Percentiles rank a stretch among this genome's conserved stretches.
These are phyloP conservation scores for Gymnothorax reevesii DNA, from an alignment of 2,797 vertebrate genomes.

Conservation along the genomic window DNA sequence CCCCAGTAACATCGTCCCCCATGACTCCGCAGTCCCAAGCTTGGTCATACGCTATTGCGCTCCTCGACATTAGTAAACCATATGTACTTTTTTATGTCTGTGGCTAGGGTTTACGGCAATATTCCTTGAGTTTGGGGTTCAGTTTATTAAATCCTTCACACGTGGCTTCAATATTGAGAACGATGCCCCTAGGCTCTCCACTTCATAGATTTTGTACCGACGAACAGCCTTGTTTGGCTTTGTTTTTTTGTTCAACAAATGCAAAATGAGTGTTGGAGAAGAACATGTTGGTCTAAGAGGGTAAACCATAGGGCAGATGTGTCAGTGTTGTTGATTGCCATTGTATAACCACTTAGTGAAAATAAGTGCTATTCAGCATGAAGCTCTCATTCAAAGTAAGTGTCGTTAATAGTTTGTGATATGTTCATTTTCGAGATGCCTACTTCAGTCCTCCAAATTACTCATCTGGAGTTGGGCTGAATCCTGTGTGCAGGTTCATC, in stretches of 20 bases:
- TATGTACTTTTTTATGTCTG: slow-evolving; percentile 32
- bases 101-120: background rate
- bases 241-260: slow-evolving; percentile 36
- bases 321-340: no score
- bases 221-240: slow-evolving; percentile 26
- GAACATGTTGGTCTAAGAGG: slow-evolving; percentile 31
- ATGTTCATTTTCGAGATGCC: slow-evolving; percentile 10
- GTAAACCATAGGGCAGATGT: background rate
- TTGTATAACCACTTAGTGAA: slow-evolving; percentile 39
- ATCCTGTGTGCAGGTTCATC: background rate
- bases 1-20: slow-evolving; percentile 50
- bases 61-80: slow-evolving; percentile 49
- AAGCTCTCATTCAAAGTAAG: slow-evolving; percentile 48
- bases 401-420: slow-evolving; percentile 36
- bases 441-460: background rate
- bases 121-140: background rate
- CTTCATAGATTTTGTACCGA: slow-evolving; percentile 43
- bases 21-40: slow-evolving; percentile 46
- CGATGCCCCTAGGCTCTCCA: slow-evolving; percentile 43
- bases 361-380: slow-evolving; percentile 43
- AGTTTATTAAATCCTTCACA: background rate
- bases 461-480: background rate
- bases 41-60: slow-evolving; percentile 50
- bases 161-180: background rate
- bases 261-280: slow-evolving; percentile 44